A percentile compares a stretch with the other conserved stretches of the same genome.
Conservation (phyloP, 2,113 vertebrate species). For the Chaetorhynchus papuensis region DNA sequence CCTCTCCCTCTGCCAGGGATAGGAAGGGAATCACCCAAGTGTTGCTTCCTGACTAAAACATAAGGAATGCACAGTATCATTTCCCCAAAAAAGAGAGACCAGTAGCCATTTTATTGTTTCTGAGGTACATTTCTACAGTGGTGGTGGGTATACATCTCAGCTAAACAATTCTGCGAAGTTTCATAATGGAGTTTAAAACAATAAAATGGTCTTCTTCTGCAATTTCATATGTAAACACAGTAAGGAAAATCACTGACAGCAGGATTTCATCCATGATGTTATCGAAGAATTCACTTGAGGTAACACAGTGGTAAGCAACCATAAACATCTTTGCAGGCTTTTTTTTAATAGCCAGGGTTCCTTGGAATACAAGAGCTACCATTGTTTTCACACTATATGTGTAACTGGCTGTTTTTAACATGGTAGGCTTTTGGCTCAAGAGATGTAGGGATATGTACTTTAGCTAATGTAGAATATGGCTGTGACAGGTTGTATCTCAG, state of each 20-base stretch:
- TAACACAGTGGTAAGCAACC: background rate
- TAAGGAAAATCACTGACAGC: background rate
- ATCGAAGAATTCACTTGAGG: background rate
- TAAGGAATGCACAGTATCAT: background rate
- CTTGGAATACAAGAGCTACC: background rate
- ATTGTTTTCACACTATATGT: background rate
- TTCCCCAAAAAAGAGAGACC: background rate
- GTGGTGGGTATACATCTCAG: background rate
- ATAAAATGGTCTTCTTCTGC: background rate
- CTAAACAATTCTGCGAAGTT: background rate
- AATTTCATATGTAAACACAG: background rate
- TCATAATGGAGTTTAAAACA: background rate
- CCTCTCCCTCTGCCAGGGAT: background rate
- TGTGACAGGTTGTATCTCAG: background rate
- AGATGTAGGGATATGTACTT: background rate
- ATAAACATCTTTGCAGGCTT: background rate
- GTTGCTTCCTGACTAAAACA: background rate
- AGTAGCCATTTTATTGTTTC: background rate
- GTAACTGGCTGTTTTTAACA: background rate
- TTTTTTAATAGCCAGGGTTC: background rate
- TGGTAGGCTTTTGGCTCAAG: background rate
- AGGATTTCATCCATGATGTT: background rate
- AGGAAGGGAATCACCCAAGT: background rate
- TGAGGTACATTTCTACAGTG: background rate
- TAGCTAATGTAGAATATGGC: background rate